These are phyloP conservation scores for Danio jaintianensis DNA, from an alignment of 2,797 vertebrate species.

Conservation along the genomic window DNA sequence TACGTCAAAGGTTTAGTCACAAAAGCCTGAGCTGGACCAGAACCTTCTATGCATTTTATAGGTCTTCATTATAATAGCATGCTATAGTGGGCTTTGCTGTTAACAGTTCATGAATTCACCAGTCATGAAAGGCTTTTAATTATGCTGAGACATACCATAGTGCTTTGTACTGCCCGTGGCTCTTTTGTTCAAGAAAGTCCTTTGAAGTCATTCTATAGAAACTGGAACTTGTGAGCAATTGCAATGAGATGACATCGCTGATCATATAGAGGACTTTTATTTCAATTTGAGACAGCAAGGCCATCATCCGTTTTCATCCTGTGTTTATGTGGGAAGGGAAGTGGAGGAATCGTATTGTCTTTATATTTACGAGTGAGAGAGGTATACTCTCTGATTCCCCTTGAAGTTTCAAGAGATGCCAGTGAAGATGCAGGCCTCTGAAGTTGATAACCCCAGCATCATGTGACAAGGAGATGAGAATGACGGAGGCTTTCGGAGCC, in stretches of 20 bases:
- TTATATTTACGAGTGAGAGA: constrained; percentile 60
- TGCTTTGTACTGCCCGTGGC: neutral
- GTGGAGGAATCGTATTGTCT: constrained; percentile 37
- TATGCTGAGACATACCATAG: neutral
- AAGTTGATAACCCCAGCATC: constrained; percentile 68
- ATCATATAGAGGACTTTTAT: constrained; percentile 43
- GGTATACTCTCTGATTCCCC: constrained; percentile 60
- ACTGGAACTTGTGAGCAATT: constrained; percentile 17
- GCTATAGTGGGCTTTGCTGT: neutral
- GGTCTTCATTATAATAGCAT: neutral
- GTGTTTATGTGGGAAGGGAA: constrained; percentile 57
- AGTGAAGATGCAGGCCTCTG: constrained; percentile 69
- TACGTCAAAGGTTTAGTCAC: constrained; percentile 35
- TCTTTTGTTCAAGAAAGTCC: constrained; percentile 25
- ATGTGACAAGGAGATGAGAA: constrained; percentile 71
- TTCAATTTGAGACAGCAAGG: constrained; percentile 24
- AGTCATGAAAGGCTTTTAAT: constrained; percentile 28
- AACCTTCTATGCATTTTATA: neutral
- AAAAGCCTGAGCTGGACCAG: neutral
- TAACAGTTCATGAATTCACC: constrained; percentile 23
- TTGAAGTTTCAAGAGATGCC: constrained; percentile 72
- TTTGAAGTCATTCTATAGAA: constrained; percentile 35
- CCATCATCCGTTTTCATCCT: constrained; percentile 46
- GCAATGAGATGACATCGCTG: constrained; percentile 38
- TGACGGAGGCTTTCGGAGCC: constrained; percentile 33